Percentiles rank a stretch among this genome's conserved stretches.
Conservation (phyloP, 2,888 invertebrate genomes). For the Caenorhabditis zanzibari region DNA sequence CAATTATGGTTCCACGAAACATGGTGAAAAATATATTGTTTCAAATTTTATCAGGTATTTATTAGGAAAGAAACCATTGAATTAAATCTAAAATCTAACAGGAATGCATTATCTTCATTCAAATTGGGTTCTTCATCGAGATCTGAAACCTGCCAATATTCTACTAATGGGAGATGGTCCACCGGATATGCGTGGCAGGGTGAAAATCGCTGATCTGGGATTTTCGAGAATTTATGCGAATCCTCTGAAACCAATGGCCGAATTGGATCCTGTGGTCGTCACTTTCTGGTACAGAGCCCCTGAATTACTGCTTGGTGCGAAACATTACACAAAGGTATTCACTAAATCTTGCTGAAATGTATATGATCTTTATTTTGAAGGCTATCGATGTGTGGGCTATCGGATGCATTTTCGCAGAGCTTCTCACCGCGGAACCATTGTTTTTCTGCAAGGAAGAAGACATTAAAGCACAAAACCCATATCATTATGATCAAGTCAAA, state of each 20-base stretch:
- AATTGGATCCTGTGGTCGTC: slow-evolving; percentile 98
- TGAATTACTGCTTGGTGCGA: slow-evolving; percentile 87
- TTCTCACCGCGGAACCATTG: slow-evolving; percentile 98
- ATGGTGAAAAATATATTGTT: slow-evolving; percentile 98
- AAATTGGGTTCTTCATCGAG: slow-evolving; percentile 97
- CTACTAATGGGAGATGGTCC: slow-evolving; percentile 99
- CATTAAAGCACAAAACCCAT: slow-evolving; percentile 98
- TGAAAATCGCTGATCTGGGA: slow-evolving; percentile 93
- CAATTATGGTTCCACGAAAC: slow-evolving; percentile 74
- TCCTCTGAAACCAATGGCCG: slow-evolving; percentile 96
- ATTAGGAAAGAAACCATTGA: not conserved
- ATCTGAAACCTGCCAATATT: slow-evolving; percentile 94
- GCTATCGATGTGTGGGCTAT: slow-evolving; percentile 84
- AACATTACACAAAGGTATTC: slow-evolving; percentile 83
- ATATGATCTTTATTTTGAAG: slow-evolving; percentile 47
- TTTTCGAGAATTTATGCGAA: slow-evolving; percentile 98
- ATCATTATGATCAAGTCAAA: slow-evolving; percentile 94
- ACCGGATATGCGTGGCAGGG: slow-evolving; percentile 90
- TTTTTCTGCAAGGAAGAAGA: slow-evolving; percentile 99
- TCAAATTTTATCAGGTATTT: slow-evolving; percentile 91
- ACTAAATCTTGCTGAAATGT: no score
- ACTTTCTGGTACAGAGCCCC: slow-evolving; percentile 99
- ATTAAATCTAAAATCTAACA: slow-evolving; percentile 12
- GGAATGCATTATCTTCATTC: slow-evolving; percentile 96
- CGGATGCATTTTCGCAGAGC: slow-evolving; percentile 96